A percentile compares a stretch with the other conserved stretches of the same genome.
phyloP scores from a whole-genome alignment of 2,797 vertebrate genomes.

The Centropyge bicolor region DNA sequence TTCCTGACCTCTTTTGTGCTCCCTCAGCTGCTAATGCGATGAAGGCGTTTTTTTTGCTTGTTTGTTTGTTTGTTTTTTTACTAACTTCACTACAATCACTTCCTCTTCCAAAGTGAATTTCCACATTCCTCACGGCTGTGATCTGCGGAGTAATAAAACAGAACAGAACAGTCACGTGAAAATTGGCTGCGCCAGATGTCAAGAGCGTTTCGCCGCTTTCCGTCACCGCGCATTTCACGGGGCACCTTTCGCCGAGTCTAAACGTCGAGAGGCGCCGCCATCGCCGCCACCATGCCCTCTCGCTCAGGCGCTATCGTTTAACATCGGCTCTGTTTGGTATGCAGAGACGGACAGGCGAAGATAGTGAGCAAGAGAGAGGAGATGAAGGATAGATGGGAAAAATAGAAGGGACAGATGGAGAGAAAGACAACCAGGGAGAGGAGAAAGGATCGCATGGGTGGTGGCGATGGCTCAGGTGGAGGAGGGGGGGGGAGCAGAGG shows the following conservation, averaged over 20 bases:
- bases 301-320: slow-evolving; percentile 59
- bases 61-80: slow-evolving; percentile 31
- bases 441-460: slow-evolving; percentile 41
- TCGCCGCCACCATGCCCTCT: slow-evolving; percentile 47
- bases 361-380: slow-evolving; percentile 38
- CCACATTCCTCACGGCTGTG: slow-evolving; percentile 54
- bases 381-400: slow-evolving; percentile 58
- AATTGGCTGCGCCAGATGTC: slow-evolving; percentile 71
- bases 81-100: slow-evolving; percentile 32
- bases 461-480: slow-evolving; percentile 35
- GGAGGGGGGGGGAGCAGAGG: slow-evolving; percentile 21
- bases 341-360: slow-evolving; percentile 47
- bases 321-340: slow-evolving; percentile 62
- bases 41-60: slow-evolving; percentile 1
- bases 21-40: slow-evolving; percentile 31
- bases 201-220: slow-evolving; percentile 53
- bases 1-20: slow-evolving; percentile 51
- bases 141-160: slow-evolving; percentile 66
- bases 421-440: slow-evolving; percentile 53
- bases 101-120: slow-evolving; percentile 54
- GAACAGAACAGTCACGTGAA: slow-evolving; percentile 66
- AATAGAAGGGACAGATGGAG: slow-evolving; percentile 67
- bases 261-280: slow-evolving; percentile 58
- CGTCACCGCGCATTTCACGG: slow-evolving; percentile 65
- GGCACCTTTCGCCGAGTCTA: slow-evolving; percentile 42